Evolutionary conservation across 1,140 invertebrate species (phyloP), one percentile per base, ranked within the genome.

Genomic region (Arion vulgaris): DNA sequence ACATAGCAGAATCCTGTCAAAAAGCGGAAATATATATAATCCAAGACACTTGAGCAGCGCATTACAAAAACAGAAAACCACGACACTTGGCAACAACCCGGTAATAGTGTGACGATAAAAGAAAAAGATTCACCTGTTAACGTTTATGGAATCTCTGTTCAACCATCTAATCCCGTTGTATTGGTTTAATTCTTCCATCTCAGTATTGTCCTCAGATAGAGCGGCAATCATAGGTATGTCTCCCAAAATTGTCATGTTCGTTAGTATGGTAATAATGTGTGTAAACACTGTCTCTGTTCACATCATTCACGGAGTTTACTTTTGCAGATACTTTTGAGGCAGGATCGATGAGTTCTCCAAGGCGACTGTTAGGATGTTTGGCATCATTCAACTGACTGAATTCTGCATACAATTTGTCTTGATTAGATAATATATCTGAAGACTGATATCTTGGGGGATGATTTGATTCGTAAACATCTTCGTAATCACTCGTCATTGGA

Each of bases 181-280:
- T 28, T 34, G 9, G 41, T 7, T 5, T 32, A 76, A 7, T 53
- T 17, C 36, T 51, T 32, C 49, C 0, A 32, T 28, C 15, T 51
- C 32, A 4, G 11, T 68, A 5, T 32, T 79, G 11, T 66, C 76
- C 39, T 38, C 38, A 32, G 2, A 9, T 7, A n/a, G 7, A 34
- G 62, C 2, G 66, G 38, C 26, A 19, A 32, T 5, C 68, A 81
- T 62, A 34, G 71, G 80, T 28, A 81, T 71, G 32, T 81, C 80
- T 13, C 80, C n/a, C 80, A 38, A 73, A 23, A 53, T 66, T 34
- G 36, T 85, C 81, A n/a, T 80, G 69, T 1, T 49, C 41, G 36
- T 83, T 81, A 23, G 76, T 82, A 36, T 85, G 84, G 62, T 85
- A 85, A 53, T 86, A 84, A 39, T 83, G 82, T 26, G 66, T 78